Percentiles rank a stretch among this genome's conserved stretches.
Evolutionary conservation across 2,888 invertebrate species (phyloP).

Genomic region (Merodon equestris): DNA sequence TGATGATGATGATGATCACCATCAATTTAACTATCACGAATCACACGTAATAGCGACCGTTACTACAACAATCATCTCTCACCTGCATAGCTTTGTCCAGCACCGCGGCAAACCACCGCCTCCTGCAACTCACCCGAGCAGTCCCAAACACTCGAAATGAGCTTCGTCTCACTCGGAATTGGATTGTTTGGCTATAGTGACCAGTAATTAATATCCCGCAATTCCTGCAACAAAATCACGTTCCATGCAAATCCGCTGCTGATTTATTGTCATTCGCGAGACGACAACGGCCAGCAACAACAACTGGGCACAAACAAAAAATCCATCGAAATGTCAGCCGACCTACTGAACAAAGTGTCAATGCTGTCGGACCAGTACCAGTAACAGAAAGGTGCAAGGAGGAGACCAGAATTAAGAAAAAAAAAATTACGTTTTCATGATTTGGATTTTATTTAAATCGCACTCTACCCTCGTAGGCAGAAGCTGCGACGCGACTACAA

Average conservation of each 20-base stretch:
- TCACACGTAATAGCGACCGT: slow-evolving; percentile 47
- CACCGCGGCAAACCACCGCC: slow-evolving; percentile 16
- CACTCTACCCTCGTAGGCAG: slow-evolving; percentile 25
- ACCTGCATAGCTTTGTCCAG: slow-evolving; percentile 47
- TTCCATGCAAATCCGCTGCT: slow-evolving; percentile 62
- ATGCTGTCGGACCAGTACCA: slow-evolving; percentile 1
- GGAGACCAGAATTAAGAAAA: not conserved
- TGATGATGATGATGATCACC: too few species aligned
- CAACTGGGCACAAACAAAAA: slow-evolving; percentile 4
- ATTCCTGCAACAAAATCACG: slow-evolving; percentile 65
- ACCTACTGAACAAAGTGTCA: slow-evolving; percentile 60
- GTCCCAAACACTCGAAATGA: slow-evolving; percentile 28
- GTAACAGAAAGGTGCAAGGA: not conserved
- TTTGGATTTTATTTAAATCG: slow-evolving; percentile 64
- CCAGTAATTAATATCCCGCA: slow-evolving; percentile 67
- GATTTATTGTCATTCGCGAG: slow-evolving; percentile 57
- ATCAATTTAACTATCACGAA: slow-evolving; percentile 52
- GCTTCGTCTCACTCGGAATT: slow-evolving; percentile 58
- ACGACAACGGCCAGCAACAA: slow-evolving; percentile 28
- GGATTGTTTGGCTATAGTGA: slow-evolving; percentile 64
- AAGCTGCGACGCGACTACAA: slow-evolving; percentile 21
- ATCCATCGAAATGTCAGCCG: slow-evolving; percentile 45
- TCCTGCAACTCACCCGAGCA: slow-evolving; percentile 24
- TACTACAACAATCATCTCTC: slow-evolving; percentile 60
- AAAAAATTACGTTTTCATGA: slow-evolving; percentile 44